Evolutionary conservation across 2,888 invertebrate species (phyloP).

Genomic region (Mythimna albipuncta): DNA sequence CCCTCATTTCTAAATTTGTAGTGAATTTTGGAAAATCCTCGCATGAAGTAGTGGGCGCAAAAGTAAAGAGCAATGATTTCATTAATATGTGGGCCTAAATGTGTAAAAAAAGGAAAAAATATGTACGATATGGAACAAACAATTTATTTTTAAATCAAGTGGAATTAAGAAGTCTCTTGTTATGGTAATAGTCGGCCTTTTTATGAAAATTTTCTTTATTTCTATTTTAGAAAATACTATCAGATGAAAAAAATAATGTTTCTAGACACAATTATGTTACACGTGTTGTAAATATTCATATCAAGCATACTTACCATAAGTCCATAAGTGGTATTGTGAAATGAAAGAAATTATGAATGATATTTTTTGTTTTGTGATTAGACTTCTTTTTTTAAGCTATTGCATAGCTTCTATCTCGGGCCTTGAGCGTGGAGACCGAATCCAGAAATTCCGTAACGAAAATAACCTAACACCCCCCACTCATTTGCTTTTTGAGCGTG

Average conservation of each 20-base stretch:
- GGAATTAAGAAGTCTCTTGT: background rate
- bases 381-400: too few relatives aligned
- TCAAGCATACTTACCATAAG: background rate
- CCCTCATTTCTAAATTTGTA: too few relatives aligned
- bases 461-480: too few relatives aligned
- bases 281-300: background rate
- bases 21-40: too few relatives aligned
- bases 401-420: too few relatives aligned
- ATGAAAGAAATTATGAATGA: too few relatives aligned
- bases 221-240: background rate
- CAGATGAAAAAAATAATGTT: background rate
- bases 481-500: too few relatives aligned
- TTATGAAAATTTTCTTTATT: background rate
- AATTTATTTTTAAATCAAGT: background rate
- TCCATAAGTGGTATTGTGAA: too few relatives aligned
- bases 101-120: background rate
- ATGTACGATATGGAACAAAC: background rate
- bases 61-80: background rate
- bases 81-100: background rate
- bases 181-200: background rate
- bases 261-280: background rate
- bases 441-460: too few relatives aligned
- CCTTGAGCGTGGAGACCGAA: too few relatives aligned
- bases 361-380: too few relatives aligned
- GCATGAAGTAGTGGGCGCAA: too few relatives aligned